These are phyloP conservation scores for Orussus abietinus DNA, from an alignment of 1,140 invertebrate species.

Conservation along the genomic window DNA sequence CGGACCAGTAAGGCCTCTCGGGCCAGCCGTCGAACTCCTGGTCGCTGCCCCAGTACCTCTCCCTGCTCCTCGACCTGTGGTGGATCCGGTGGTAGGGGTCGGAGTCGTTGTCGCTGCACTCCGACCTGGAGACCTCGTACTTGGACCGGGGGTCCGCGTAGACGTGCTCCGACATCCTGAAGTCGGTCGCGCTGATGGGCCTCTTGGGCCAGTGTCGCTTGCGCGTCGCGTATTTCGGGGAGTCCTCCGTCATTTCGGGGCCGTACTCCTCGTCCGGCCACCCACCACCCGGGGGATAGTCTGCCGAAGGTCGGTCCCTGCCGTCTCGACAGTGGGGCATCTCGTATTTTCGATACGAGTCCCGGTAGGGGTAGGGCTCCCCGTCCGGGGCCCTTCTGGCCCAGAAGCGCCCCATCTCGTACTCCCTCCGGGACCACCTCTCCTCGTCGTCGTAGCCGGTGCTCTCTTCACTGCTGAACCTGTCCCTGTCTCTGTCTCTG, in stretches of 20 bases:
- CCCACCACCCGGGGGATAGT: conserved; percentile 38
- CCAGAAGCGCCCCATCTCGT: conserved; percentile 46
- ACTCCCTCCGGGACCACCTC: conserved; percentile 42
- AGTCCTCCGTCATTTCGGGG: conserved; percentile 32
- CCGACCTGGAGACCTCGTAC: conserved; percentile 46
- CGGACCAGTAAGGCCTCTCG: conserved; percentile 45
- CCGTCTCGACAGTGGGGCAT: conserved; percentile 36
- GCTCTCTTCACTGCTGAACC: conserved; percentile 56
- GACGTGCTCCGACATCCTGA: conserved; percentile 35
- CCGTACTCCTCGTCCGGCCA: conserved; percentile 40
- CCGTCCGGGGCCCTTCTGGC: conserved; percentile 25
- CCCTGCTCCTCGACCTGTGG: conserved; percentile 45
- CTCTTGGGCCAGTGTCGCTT: conserved; percentile 61
- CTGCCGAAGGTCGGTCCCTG: conserved; percentile 36
- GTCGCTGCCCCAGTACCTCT: conserved; percentile 49
- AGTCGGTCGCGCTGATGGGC: conserved; percentile 59
- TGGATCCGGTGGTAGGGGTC: conserved; percentile 40
- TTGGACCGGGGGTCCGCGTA: conserved; percentile 38
- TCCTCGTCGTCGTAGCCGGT: conserved; percentile 52
- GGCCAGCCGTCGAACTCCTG: conserved; percentile 49
- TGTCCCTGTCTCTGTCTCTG: conserved; percentile 39
- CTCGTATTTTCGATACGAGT: conserved; percentile 38
- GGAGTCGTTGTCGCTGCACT: conserved; percentile 50
- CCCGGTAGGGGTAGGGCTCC: conserved; percentile 31
- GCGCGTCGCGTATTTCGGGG: conserved; percentile 46